Conservation (phyloP, 2,113 vertebrate species). For the Passer montanus region DNA sequence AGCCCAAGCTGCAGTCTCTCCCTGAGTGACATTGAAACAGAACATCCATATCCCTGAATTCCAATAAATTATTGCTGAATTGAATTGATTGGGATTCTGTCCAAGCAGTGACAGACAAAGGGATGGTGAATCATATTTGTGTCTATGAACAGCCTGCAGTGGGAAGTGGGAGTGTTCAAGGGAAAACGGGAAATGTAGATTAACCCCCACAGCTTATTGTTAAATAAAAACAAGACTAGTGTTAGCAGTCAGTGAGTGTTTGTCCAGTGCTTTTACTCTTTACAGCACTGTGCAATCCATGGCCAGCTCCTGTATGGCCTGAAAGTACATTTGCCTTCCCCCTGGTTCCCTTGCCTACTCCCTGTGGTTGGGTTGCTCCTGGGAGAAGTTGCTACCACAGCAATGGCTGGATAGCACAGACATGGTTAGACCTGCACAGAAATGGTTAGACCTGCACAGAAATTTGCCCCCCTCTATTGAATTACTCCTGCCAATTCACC, state of each 20-base stretch:
- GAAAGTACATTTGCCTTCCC: background rate
- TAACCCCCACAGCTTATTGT: background rate
- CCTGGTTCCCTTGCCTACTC: background rate
- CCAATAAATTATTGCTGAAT: background rate
- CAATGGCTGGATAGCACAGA: background rate
- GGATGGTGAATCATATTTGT: background rate
- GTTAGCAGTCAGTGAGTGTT: background rate
- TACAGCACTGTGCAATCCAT: background rate
- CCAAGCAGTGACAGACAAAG: background rate
- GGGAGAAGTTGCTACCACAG: background rate
- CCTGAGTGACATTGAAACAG: background rate
- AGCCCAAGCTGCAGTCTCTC: background rate
- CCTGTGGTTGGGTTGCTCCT: background rate
- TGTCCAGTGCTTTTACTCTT: background rate
- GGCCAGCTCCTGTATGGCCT: background rate
- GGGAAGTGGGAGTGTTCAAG: background rate
- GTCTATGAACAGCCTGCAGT: background rate
- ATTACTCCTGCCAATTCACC: slow-evolving; percentile 13
- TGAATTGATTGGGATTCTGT: background rate
- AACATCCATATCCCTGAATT: background rate
- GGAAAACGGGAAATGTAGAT: background rate
- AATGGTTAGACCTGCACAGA: background rate
- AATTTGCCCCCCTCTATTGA: background rate
- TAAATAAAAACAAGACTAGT: background rate
- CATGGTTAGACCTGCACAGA: background rate